Evolutionary conservation across 2,113 vertebrate genomes (phyloP), one percentile per base, ranked within the genome.

Genomic region (Pteruthius melanotis): DNA sequence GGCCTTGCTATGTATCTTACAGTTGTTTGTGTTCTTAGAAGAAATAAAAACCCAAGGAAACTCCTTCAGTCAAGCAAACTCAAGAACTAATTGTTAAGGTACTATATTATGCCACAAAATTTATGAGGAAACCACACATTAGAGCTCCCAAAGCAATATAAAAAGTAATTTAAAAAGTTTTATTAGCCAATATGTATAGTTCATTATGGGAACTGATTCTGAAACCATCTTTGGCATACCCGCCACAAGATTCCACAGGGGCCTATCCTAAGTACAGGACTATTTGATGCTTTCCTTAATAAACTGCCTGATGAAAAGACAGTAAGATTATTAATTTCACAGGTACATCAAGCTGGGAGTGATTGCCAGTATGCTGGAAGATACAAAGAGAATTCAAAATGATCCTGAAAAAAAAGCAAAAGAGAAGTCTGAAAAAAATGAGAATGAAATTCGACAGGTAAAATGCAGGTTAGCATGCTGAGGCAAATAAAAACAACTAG

Each of bases 281-380:
- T 84, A 63, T 61, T 53, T 50, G 64, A 79, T 53, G 49, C 57
- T 87, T 89, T 75, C 15, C 40, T 74, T 90, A 93, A 90, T 87
- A 75, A 90, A 52, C 61, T 68, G 45, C 6, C 9, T 90, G 53
- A 93, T 85, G 44, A 83, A 93, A 87, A 87, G 65, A 82, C 30
- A 81, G 13, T n/a, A 85, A 76, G 44, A 60, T 75, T 80, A 95
- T 86, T 93, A 84, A 82, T 90, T 91, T 91, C 82, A 22, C 65
- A 89, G 65, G 74, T 64, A 84, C 30, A 52, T 81, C 28, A 53
- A 60, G 27, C 24, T 56, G 47, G 53, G 40, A 91, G 24, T 23
- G 24, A 89, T 40, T 91, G n/a, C 49, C 35, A 69, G 12, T 35
- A 69, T 47, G 39, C 14, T 59, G 39, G 39, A 90, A 15, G 28